Percentiles rank a stretch among this genome's conserved stretches.
These are phyloP conservation scores for Liparis tanakae DNA, from an alignment of 2,797 vertebrate species.

Conservation along the genomic window DNA sequence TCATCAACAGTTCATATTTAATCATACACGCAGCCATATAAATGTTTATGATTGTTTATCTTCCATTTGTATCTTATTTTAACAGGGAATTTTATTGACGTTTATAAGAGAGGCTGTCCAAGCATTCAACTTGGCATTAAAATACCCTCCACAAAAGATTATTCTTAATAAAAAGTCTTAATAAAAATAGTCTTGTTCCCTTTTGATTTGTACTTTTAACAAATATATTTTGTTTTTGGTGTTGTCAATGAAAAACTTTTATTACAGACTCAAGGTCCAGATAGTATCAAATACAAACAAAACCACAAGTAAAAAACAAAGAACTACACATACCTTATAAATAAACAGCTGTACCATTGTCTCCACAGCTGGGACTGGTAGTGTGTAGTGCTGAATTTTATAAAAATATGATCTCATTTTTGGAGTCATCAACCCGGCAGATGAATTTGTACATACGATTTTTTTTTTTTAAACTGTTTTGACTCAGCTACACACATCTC, in stretches of 20 bases:
- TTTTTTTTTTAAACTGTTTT: too few species aligned
- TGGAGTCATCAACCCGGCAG: too few species aligned
- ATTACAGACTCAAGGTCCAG: too few species aligned
- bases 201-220: not conserved
- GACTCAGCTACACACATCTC: too few species aligned
- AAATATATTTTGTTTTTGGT: not conserved
- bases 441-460: too few species aligned
- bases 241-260: not conserved
- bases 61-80: conserved; percentile 10
- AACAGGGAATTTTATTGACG: not conserved
- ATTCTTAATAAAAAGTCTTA: not conserved
- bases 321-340: too few species aligned
- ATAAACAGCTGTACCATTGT: too few species aligned
- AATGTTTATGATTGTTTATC: not conserved
- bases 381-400: too few species aligned
- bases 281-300: too few species aligned
- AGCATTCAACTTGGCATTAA: conserved; percentile 2
- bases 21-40: not conserved
- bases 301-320: too few species aligned
- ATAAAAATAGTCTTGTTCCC: not conserved
- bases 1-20: not conserved
- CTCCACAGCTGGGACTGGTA: too few species aligned
- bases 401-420: too few species aligned
- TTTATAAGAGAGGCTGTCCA: conserved; percentile 4
- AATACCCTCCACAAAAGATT: not conserved